Evolutionary conservation across 2,888 invertebrate genomes (phyloP), one percentile per base, ranked within the genome.

Genomic region (Dusona sp.): DNA sequence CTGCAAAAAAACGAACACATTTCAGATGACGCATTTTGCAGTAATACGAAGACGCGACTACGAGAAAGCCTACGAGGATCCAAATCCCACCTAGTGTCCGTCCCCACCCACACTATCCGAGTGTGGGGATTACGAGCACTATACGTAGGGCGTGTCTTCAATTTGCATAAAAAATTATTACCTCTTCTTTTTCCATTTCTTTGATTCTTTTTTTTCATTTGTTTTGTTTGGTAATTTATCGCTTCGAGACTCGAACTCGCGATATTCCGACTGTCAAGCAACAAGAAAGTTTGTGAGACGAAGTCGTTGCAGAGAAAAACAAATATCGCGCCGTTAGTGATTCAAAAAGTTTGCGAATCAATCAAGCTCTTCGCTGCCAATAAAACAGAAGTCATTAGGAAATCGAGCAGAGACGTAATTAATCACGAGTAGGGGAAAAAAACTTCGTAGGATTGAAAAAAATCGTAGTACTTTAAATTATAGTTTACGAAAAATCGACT

Each of bases 11-110:
- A 96, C 96, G 90, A 97, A 97, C 94, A 95, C 96, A 92, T 97
- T 97, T 94, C 97, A 98, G 94, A 96, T 97, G 95, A 98, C 98
- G 84, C 98, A 98, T 94, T 98, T 97, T 93, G 98, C 98, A 74
- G 98, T 98, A 91, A 96, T 98, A 91, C 96, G 97, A 90, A 96
- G 98, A 89, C 97, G 97, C 91, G 97, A 97, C 90, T 96, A 97
- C 92, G 96, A 96, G 88, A 95, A 95, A 77, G 95, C 95, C 90
- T 94, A 94, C 90, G 94, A 94, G 89, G 92, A 94, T 87, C 92
- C 94, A 45, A 94, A 93, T 89, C 93, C 93, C 88, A 94, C 93
- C 93, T 94, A 94, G 94, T 94, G 93, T 90, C 93, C 92, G 92
- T 93, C 93, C 91, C 93, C 93, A 87, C 92, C 93, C 92, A 91